Evolutionary conservation across 2,113 vertebrate species (phyloP), one percentile per base, ranked within the genome.

Genomic region (Nipponia nippon): DNA sequence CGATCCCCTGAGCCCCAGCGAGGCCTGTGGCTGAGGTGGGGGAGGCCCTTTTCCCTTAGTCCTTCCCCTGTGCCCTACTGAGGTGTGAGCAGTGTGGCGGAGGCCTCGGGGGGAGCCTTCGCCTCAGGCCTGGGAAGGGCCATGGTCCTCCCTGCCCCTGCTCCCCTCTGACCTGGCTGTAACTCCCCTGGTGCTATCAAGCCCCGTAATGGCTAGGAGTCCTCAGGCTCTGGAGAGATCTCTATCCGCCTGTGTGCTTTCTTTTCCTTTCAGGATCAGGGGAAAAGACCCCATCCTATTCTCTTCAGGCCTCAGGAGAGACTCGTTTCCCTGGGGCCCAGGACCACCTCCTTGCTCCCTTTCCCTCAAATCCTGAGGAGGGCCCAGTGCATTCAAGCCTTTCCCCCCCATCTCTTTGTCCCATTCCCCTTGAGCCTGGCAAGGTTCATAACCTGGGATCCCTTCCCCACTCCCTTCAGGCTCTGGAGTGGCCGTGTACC

Each of bases 231-330:
- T 63, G 47, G 42, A 30, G 19, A 8, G 23, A 27, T 44, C 23
- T 56, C 7, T 30, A 5, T 21, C 7, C 5, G 8, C 13, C 8
- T 0, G 0, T 12, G 27, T 0, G 2, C 9, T 26, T 19, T 36
- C 7, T 21, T 7, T 75, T 62, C 32, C 9, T 53, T 17, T 78
- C 8, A 16, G 20, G 21, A 13, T 59, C 3, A 14, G 29, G 13
- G 21, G 34, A 32, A 23, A 19, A 46, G 17, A 17, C 12, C 6
- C 4, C 34, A 21, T 18, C 15, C 18, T 65, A 0, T 52, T 77
- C 17, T 34, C 3, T 7, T 23, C 21, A 13, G 18, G 29, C 14
- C 14, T 29, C 5, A 19, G 44, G 36, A 84, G 21, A 29, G 17
- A 16, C 3, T 5, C 7, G 6, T 34, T 46, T 30, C 18, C 10